Evolutionary conservation across 2,888 invertebrate genomes (phyloP), one percentile per base, ranked within the genome.

Genomic region (Malthinus flaveolus): DNA sequence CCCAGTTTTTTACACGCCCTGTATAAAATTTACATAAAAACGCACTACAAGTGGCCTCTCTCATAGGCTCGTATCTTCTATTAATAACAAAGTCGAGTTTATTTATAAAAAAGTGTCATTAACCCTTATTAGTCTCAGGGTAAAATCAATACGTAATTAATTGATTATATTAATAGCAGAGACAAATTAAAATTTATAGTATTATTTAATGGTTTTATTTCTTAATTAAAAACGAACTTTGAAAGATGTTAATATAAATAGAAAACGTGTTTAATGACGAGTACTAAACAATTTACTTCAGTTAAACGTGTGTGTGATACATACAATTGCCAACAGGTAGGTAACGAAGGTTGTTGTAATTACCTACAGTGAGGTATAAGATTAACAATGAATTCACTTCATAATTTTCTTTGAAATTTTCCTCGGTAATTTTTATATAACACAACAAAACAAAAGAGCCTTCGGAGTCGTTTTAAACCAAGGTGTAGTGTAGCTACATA

Each of bases 341-440:
- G 23, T 42, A 42, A 42, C 15, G 39, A 42, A 42, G 39, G 39
- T 42, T 42, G 39, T 13, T 15, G 39, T 42, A 42, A 42, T 42
- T 42, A 39, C 23, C 23, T 23, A 23, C 13, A 39, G 13, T 13
- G 23, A 13, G 13, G 23, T 42, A 42, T 23, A 42, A 15, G 13
- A 15, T 23, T n/a, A 42, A 42, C 39, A 42, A 42, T 42, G 39
- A 42, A 42, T 42, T 42, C 39, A 15, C 23, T 42, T 42, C 13
- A 23, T 42, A 42, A 42, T 42, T 42, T 23, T 15, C 23, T 15
- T 23, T 11, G 15, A 42, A 42, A 9, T 23, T 42, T 42, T 42
- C 15, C 23, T 23, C 5, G n/a, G 39, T 42, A 15, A 42, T 42
- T 42, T 42, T 42, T 42, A 42, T 42, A 42, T 42, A 42, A 42